These are phyloP conservation scores for Spatulosminthurus flaviceps DNA, from an alignment of 2,888 invertebrate genomes.

Conservation along the genomic window DNA sequence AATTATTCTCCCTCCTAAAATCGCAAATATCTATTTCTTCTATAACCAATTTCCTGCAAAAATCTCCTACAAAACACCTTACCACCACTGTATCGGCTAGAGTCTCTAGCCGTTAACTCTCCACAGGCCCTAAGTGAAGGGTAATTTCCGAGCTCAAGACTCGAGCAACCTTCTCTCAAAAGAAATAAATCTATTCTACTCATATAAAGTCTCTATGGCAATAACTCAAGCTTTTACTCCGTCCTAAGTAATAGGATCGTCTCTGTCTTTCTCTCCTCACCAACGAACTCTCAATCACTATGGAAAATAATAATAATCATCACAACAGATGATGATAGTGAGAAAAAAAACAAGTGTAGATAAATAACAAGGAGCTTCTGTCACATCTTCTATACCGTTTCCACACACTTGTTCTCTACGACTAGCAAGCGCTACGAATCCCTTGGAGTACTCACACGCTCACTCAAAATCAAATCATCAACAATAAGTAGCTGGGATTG, in stretches of 20 bases:
- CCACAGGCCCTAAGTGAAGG: too few species aligned
- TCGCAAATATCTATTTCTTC: not conserved
- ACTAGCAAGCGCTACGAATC: too few species aligned
- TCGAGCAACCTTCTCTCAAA: too few species aligned
- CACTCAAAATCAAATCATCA: not conserved
- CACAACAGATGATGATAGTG: not conserved
- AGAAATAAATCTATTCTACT: too few species aligned
- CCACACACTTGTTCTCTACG: too few species aligned
- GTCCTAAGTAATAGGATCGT: not conserved
- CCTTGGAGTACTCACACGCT: not conserved
- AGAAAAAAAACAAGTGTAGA: not conserved
- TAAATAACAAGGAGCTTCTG: conserved; percentile 18
- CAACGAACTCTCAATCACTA: not conserved
- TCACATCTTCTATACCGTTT: not conserved
- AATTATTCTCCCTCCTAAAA: not conserved
- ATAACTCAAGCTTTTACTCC: not conserved
- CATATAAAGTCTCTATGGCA: too few species aligned
- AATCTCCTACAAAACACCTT: too few species aligned
- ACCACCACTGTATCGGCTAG: too few species aligned
- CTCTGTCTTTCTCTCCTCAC: conserved; percentile 11
- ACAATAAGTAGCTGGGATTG: too few species aligned
- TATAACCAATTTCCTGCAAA: too few species aligned
- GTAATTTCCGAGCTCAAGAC: too few species aligned
- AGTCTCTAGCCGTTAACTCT: too few species aligned
- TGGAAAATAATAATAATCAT: conserved; percentile 13